Evolutionary conservation across 2,113 vertebrate genomes (phyloP).

Genomic region (Malurus alboscapulatus): DNA sequence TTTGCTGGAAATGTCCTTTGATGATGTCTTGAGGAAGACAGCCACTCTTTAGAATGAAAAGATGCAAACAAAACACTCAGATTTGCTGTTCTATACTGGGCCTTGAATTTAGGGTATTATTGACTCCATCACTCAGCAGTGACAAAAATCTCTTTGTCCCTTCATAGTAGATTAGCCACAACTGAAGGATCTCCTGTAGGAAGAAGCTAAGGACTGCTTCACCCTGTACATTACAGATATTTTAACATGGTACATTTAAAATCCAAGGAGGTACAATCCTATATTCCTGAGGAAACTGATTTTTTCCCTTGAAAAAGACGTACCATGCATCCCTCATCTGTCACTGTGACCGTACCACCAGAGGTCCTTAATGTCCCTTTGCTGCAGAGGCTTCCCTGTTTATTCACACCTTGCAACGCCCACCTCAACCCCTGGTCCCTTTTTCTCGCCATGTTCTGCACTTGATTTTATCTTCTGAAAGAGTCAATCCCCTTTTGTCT

Average conservation of each 20-base stretch:
- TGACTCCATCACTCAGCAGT: background rate
- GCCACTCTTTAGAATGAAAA: background rate
- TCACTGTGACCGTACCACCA: background rate
- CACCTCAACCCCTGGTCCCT: background rate
- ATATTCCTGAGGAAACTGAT: background rate
- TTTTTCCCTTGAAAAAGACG: background rate
- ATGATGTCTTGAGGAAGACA: background rate
- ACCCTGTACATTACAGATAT: background rate
- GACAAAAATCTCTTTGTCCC: background rate
- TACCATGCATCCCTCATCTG: background rate
- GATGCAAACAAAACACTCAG: background rate
- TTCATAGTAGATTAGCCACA: background rate
- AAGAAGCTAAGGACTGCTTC: background rate
- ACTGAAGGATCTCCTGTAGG: background rate
- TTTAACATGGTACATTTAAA: background rate
- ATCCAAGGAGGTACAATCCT: background rate
- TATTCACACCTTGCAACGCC: background rate
- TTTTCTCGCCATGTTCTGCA: background rate
- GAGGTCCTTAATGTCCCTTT: constrained; percentile 2
- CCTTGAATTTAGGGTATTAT: background rate
- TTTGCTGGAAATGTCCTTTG: background rate
- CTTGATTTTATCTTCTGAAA: constrained; percentile 35
- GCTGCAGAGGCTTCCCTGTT: background rate
- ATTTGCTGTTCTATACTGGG: background rate
- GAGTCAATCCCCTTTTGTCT: constrained; percentile 6